Evolutionary conservation across 2,797 vertebrate genomes (phyloP).

Genomic region (Channa striata): DNA sequence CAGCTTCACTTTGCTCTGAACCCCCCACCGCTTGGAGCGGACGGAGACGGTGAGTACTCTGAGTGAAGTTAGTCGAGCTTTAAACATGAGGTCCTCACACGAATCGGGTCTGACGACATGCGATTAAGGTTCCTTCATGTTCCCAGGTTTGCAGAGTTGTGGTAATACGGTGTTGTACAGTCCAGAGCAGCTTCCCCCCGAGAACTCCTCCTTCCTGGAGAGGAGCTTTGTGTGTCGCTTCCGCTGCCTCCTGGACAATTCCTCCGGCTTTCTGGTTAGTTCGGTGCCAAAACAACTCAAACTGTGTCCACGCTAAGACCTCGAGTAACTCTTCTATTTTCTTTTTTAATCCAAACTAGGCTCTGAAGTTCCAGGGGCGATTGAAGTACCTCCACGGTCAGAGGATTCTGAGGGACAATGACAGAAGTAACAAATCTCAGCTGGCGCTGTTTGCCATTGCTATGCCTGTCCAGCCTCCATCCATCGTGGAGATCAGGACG

Average conservation of each 20-base stretch:
- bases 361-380: conserved; percentile 85
- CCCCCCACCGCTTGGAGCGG: conserved; percentile 44
- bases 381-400: conserved; percentile 87
- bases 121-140: too few species aligned
- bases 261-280: conserved; percentile 89
- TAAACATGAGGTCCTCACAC: too few species aligned
- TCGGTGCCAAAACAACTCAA: not conserved
- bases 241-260: conserved; percentile 90
- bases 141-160: conserved; percentile 49
- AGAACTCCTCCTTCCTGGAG: conserved; percentile 84
- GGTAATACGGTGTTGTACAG: conserved; percentile 53
- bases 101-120: too few species aligned
- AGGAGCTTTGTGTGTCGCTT: conserved; percentile 88
- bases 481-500: conserved; percentile 86
- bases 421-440: conserved; percentile 64
- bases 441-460: conserved; percentile 86
- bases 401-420: conserved; percentile 62
- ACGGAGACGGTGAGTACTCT: conserved; percentile 59
- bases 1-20: conserved; percentile 84
- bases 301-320: too few species aligned
- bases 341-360: conserved; percentile 64
- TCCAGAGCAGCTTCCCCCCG: conserved; percentile 68
- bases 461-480: conserved; percentile 82
- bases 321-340: not conserved
- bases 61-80: not conserved